Base-by-base conservation (phyloP, 1,140 invertebrate species). In the Brachystomella parvula region DNA sequence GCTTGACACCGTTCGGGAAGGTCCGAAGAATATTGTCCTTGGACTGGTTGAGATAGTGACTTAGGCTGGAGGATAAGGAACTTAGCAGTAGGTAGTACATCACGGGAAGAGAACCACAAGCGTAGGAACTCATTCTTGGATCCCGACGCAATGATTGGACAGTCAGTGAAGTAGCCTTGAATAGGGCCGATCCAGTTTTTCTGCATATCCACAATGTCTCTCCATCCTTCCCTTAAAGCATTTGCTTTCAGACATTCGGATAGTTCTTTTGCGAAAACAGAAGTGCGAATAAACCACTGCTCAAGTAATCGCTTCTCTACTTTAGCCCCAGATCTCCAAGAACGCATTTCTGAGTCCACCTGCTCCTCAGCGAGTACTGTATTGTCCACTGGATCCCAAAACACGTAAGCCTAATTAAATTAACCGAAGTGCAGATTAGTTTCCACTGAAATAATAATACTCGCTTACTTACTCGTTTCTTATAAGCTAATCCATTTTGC, bases 331-430 rank as follows among this genome's bases (percentile, higher is more conserved):
- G 96, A 99, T 65, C 97, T 82, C 97, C 97, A 99, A 0, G 94
- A 96, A 71, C 82, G 83, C 26, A 94, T 92, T 76, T 90, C 84
- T 49, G 85, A 84, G 81, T 96, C 94, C 30, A 99, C 91, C 84
- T 99, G 97, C 78, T 99, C 97, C 81, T 98, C 89, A 21, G 97
- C 97, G 63, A 99, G 78, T 3, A 99, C 97, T 17, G 97, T 99
- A 77, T 92, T 78, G 81, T 99, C 97, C 1, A 99, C 82, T 0
- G 97, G 97, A 84, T 99, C 97, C 96, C 96, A 99, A 81, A 98
- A 97, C 0, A 99, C 96, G 69, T 87, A 80, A 21, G 90, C 87
- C 85, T 89, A 31, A 68, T 57, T 63, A 44, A 66, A 32, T 3
- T 44, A 28, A 29, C 26, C 26, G 30, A 12, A n/a, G n/a, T n/a